Conservation (phyloP, 2,888 invertebrate species). For the Drosophila mimica region DNA sequence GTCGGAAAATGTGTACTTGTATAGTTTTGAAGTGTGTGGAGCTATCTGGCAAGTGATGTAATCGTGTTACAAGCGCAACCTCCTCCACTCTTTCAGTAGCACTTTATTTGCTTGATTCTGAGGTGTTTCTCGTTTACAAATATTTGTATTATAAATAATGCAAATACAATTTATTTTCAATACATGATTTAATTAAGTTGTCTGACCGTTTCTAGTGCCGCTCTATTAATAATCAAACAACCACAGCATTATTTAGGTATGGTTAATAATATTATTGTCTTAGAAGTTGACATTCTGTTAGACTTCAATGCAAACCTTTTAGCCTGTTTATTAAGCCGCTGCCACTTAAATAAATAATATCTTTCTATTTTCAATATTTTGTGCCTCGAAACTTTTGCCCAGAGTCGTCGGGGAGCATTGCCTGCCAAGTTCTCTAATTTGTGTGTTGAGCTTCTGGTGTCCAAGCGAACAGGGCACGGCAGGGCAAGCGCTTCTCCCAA, state of each 20-base stretch:
- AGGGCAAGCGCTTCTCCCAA: conserved; percentile 28
- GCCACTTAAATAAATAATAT: conserved; percentile 23
- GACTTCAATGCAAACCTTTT: not conserved
- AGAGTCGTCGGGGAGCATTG: conserved; percentile 38
- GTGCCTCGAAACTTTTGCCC: conserved; percentile 56
- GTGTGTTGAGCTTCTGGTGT: conserved; percentile 78
- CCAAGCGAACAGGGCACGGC: conserved; percentile 35
- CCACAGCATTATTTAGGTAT: not conserved
- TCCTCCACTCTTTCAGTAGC: not conserved
- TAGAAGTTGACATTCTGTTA: not conserved
- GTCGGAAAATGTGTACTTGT: not conserved
- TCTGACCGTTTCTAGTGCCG: not conserved
- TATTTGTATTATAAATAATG: not conserved
- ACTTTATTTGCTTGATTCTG: not conserved
- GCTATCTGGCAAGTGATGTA: not conserved
- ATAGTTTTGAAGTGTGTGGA: not conserved
- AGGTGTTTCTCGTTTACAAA: not conserved
- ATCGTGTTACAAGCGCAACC: not conserved
- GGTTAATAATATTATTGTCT: not conserved
- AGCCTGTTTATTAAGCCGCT: not conserved
- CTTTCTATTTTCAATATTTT: conserved; percentile 49
- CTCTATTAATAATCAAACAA: not conserved
- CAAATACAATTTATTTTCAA: not conserved
- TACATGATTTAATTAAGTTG: not conserved
- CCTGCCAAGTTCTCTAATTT: conserved; percentile 75